These are phyloP conservation scores for Nematopogon swammerdamellus DNA, from an alignment of 2,888 invertebrate species.

Conservation along the genomic window DNA sequence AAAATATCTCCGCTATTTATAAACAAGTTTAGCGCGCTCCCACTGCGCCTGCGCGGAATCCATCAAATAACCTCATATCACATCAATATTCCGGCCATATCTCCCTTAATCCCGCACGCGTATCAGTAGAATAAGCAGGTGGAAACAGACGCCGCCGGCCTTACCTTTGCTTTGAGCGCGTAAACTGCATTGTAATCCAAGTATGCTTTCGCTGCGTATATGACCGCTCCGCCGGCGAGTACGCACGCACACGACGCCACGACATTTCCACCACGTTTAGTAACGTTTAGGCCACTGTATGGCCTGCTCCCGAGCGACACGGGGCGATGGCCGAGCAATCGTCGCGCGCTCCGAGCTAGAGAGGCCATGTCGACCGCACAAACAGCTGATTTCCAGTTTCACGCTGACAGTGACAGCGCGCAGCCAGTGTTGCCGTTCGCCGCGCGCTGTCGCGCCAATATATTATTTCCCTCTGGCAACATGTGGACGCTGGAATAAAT, in stretches of 20 bases:
- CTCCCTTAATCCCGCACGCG: too few relatives aligned
- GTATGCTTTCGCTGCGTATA: slow-evolving; percentile 35
- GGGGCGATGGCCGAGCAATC: slow-evolving; percentile 35
- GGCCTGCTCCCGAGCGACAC: slow-evolving; percentile 23
- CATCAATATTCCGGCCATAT: too few relatives aligned
- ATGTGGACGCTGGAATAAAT: too few relatives aligned
- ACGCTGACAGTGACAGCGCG: slow-evolving; percentile 23
- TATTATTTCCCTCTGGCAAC: too few relatives aligned
- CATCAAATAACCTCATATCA: not conserved
- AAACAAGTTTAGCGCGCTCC: not conserved
- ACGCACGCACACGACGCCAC: slow-evolving; percentile 41
- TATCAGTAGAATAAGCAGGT: too few relatives aligned
- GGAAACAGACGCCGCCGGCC: slow-evolving; percentile 4
- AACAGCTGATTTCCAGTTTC: slow-evolving; percentile 30
- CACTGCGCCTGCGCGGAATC: not conserved
- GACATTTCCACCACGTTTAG: slow-evolving; percentile 26
- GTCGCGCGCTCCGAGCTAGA: slow-evolving; percentile 36
- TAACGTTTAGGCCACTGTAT: slow-evolving; percentile 28
- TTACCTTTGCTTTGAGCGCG: slow-evolving; percentile 50
- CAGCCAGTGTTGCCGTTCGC: not conserved
- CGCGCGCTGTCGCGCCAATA: not conserved
- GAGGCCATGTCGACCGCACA: slow-evolving; percentile 48
- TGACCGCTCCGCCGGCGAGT: slow-evolving; percentile 34
- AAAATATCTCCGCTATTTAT: not conserved
- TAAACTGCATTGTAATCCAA: slow-evolving; percentile 34